Evolutionary conservation across 2,888 invertebrate genomes (phyloP).

Genomic region (Trissolcus japonicus): DNA sequence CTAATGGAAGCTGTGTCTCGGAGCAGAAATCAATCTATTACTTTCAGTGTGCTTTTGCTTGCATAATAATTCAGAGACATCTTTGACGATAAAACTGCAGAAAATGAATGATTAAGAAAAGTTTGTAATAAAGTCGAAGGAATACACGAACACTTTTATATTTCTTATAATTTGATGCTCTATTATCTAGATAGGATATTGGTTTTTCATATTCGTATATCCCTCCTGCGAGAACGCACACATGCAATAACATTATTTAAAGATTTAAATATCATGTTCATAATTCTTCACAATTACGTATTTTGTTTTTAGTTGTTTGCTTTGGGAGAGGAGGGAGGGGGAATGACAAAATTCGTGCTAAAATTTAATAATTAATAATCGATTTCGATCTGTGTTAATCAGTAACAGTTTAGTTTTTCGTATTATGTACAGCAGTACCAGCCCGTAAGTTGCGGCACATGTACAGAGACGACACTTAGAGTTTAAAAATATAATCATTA

Average conservation of each 20-base stretch:
- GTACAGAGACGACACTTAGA: slow-evolving; percentile 76
- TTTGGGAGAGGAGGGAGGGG: slow-evolving; percentile 32
- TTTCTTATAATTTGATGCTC: background rate
- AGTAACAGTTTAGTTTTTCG: slow-evolving; percentile 69
- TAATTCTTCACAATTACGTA: slow-evolving; percentile 36
- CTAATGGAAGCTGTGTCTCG: slow-evolving; percentile 17
- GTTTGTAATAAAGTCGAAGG: slow-evolving; percentile 31
- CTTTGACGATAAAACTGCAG: slow-evolving; percentile 26
- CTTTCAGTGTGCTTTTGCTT: slow-evolving; percentile 21
- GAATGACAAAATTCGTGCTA: slow-evolving; percentile 53
- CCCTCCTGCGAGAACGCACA: slow-evolving; percentile 23
- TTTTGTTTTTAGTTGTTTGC: slow-evolving; percentile 16
- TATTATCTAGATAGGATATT: slow-evolving; percentile 1
- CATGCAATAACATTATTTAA: background rate
- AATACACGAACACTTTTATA: slow-evolving; percentile 14
- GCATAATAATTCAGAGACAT: slow-evolving; percentile 26
- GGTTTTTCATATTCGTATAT: slow-evolving; percentile 9
- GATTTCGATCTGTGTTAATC: slow-evolving; percentile 61
- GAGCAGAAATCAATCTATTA: slow-evolving; percentile 13
- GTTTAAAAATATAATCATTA: slow-evolving; percentile 76
- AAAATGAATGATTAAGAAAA: slow-evolving; percentile 12
- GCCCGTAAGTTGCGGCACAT: slow-evolving; percentile 66
- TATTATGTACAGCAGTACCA: slow-evolving; percentile 74
- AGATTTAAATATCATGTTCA: slow-evolving; percentile 6
- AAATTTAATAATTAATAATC: slow-evolving; percentile 51